Conservation (phyloP, 2,113 vertebrate genomes). For the Muntiacus reevesi region DNA sequence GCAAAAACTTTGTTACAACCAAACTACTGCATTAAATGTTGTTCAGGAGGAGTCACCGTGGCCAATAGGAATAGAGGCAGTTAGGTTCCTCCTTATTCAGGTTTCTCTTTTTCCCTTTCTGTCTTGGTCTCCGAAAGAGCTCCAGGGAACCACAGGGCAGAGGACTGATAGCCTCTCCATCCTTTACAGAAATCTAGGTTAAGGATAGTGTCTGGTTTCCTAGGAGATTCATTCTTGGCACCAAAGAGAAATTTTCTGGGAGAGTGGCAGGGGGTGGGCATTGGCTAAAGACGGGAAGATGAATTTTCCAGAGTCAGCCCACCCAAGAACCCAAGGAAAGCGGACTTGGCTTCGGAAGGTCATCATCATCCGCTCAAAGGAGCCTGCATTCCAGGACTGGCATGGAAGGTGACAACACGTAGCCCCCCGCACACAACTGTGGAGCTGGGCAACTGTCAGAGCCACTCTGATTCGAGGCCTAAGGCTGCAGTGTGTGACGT, state of each 20-base stretch:
- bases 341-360: background rate
- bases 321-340: background rate
- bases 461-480: background rate
- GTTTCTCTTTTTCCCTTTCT: background rate
- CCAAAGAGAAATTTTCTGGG: background rate
- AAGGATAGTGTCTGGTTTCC: background rate
- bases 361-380: background rate
- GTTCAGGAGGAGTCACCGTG: background rate
- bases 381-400: background rate
- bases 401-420: background rate
- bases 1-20: background rate
- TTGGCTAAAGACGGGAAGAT: background rate
- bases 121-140: background rate
- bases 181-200: background rate
- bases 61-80: background rate
- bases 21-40: background rate
- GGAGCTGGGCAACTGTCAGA: background rate
- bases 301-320: background rate
- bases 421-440: background rate
- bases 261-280: accelerated
- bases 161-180: background rate
- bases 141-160: background rate
- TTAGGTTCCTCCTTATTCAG: background rate
- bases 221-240: background rate
- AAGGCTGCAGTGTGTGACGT: background rate